A percentile compares a stretch with the other conserved stretches of the same genome.
Conservation (phyloP, 2,113 vertebrate genomes). For the Melanocharis versteri region DNA sequence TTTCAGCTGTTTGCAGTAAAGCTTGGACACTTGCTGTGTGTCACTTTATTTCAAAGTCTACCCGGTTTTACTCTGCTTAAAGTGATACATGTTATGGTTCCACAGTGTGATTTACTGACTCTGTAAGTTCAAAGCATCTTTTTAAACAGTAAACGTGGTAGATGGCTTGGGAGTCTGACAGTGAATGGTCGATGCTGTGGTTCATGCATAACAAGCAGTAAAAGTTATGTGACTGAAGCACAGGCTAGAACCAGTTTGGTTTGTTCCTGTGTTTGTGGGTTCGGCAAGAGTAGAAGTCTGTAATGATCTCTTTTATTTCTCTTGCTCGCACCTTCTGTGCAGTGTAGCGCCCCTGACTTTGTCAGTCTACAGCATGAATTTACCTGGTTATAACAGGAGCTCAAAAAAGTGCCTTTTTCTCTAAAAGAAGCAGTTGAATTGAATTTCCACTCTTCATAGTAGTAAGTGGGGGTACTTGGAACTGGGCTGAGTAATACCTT, state of each 20-base stretch:
- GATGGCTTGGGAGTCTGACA: background rate
- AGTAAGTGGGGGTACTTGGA: background rate
- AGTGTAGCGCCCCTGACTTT: background rate
- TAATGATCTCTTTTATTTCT: background rate
- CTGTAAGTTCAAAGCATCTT: background rate
- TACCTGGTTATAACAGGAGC: background rate
- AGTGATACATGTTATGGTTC: background rate
- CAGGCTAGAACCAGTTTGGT: conserved; percentile 28
- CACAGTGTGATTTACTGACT: background rate
- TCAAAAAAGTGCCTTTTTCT: background rate
- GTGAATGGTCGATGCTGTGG: background rate
- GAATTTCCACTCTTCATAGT: background rate
- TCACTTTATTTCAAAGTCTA: background rate
- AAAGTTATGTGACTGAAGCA: background rate
- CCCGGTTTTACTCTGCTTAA: background rate
- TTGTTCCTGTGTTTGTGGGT: background rate
- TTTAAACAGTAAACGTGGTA: background rate
- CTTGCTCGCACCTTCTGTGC: background rate
- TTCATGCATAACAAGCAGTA: conserved; percentile 17
- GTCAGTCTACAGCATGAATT: background rate
- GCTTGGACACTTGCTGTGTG: background rate
- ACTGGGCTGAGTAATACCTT: background rate
- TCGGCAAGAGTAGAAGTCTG: background rate
- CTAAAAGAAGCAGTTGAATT: background rate
- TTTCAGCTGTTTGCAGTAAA: background rate